These are phyloP conservation scores for Sylvia borin DNA, from an alignment of 2,797 vertebrate genomes.

Conservation along the genomic window DNA sequence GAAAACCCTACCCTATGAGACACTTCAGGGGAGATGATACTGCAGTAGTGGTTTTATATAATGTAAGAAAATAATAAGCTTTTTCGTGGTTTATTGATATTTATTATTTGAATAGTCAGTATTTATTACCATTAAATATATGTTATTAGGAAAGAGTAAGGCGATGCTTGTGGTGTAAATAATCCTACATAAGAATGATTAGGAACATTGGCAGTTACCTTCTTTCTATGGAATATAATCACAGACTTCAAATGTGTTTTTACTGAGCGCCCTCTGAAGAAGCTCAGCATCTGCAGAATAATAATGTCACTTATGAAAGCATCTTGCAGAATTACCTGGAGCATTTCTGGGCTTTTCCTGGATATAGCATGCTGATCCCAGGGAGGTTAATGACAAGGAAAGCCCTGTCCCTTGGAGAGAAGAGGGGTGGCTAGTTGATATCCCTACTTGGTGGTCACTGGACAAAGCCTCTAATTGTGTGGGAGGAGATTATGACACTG, in stretches of 20 bases:
- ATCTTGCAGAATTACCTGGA: neutral
- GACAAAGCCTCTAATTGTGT: neutral
- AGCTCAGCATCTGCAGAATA: neutral
- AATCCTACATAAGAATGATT: neutral
- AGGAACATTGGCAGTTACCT: neutral
- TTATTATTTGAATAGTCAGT: neutral
- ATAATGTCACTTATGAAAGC: neutral
- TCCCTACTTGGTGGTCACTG: neutral
- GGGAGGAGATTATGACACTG: neutral
- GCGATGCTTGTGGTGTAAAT: neutral
- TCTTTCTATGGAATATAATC: neutral
- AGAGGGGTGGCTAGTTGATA: neutral
- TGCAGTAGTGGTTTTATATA: neutral
- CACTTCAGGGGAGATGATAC: neutral
- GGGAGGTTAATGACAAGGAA: neutral
- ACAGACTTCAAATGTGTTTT: conserved; percentile 7
- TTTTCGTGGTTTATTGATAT: neutral
- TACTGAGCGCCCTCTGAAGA: neutral
- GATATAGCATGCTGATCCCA: accelerated
- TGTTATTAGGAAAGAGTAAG: neutral
- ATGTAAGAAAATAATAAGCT: neutral
- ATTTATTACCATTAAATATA: neutral
- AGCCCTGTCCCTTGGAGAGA: accelerated
- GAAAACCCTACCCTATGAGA: neutral
- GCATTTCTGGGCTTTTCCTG: neutral